Conservation (phyloP, 1,140 invertebrate genomes). For the Lordiphosa clarofinis region DNA sequence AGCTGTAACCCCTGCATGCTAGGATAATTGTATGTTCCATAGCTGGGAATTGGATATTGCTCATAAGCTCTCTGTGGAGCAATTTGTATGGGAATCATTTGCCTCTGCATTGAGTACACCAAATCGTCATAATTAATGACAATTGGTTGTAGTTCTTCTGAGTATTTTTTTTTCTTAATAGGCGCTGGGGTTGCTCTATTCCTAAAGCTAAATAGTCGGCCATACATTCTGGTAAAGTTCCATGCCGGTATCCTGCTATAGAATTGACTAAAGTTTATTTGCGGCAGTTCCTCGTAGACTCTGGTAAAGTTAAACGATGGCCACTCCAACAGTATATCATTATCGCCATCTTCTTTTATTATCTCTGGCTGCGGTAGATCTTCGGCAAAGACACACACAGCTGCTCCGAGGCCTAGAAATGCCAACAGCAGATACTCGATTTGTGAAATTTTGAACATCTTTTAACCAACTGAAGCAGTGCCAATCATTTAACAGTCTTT, state of each 20-base stretch:
- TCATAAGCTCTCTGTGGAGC: no score
- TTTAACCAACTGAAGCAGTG: background rate
- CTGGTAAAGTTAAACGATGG: conserved; percentile 25
- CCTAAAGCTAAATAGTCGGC: background rate
- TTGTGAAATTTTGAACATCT: conserved; percentile 12
- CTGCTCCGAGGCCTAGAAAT: background rate
- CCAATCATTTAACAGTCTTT: no score
- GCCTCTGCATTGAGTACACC: no score
- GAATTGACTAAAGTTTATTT: conserved; percentile 11
- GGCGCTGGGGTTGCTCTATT: conserved; percentile 2
- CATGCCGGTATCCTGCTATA: conserved; percentile 9
- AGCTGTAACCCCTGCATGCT: no score
- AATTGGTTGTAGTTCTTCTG: background rate
- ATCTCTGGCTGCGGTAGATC: conserved; percentile 7
- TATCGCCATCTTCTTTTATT: conserved; percentile 1
- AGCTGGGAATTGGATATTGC: no score
- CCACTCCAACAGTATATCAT: conserved; percentile 14
- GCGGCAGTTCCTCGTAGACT: conserved; percentile 27
- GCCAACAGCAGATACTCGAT: conserved; percentile 3
- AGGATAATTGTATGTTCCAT: no score
- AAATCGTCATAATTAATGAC: no score
- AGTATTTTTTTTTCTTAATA: background rate
- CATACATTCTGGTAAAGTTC: conserved; percentile 7
- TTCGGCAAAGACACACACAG: background rate
- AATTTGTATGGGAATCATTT: no score